Evolutionary conservation across 2,888 invertebrate species (phyloP).

Genomic region (Luperina testacea): DNA sequence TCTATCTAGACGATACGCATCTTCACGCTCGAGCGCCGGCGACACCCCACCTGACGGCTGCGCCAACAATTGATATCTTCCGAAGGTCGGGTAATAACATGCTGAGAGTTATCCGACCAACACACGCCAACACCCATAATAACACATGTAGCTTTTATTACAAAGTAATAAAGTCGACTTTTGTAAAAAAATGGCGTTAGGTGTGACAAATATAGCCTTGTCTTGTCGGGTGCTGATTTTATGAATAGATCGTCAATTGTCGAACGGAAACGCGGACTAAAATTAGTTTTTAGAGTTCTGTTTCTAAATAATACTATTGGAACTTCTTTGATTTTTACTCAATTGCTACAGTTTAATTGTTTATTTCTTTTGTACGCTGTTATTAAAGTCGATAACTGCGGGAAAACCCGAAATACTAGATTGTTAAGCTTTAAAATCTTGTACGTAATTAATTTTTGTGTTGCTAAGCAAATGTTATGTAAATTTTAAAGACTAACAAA

Average conservation of each 20-base stretch:
- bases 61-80: constrained; percentile 87
- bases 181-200: constrained; percentile 8
- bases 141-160: constrained; percentile 20
- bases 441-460: constrained; percentile 28
- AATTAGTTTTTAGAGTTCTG: constrained; percentile 69
- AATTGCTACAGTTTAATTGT: constrained; percentile 36
- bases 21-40: constrained; percentile 79
- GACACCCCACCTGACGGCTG: constrained; percentile 73
- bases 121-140: constrained; percentile 24
- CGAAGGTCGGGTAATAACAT: constrained; percentile 88
- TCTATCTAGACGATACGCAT: constrained; percentile 77
- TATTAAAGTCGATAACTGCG: constrained; percentile 32
- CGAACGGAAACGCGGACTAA: constrained; percentile 76
- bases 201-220: constrained; percentile 28
- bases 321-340: constrained; percentile 48
- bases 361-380: constrained; percentile 27
- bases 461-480: constrained; percentile 8
- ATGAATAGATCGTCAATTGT: constrained; percentile 80
- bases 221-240: constrained; percentile 72
- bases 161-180: constrained; percentile 36
- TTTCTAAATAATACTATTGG: constrained; percentile 53
- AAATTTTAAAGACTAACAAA: constrained; percentile 7
- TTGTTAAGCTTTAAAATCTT: constrained; percentile 32
- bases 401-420: constrained; percentile 23
- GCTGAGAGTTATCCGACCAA: constrained; percentile 67